phyloP scores from a whole-genome alignment of 1,140 invertebrate species.

The Aphaenogaster floridana region DNA sequence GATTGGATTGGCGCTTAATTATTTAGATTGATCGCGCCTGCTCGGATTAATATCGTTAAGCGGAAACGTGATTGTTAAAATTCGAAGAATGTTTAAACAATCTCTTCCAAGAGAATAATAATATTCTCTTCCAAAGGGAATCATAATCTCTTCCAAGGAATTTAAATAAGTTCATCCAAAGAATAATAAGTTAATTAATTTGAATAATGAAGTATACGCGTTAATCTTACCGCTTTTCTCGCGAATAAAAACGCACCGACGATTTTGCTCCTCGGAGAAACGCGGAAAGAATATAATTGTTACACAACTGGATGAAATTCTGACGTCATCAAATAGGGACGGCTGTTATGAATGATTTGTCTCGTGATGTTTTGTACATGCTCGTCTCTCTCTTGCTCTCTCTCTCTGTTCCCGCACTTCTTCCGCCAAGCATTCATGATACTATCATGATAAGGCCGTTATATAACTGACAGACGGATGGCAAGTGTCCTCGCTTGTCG shows the following conservation, averaged over 20 bases:
- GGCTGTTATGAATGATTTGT: not conserved
- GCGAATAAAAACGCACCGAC: not conserved
- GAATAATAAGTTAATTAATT: too few relatives aligned
- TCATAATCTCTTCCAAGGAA: too few relatives aligned
- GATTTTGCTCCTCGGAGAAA: not conserved
- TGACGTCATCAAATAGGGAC: not conserved
- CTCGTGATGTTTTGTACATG: not conserved
- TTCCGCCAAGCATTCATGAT: slow-evolving; percentile 26
- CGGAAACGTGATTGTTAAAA: not conserved
- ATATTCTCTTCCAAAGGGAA: too few relatives aligned
- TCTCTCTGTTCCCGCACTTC: not conserved
- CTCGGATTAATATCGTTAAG: not conserved
- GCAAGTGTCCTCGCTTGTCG: slow-evolving; percentile 18
- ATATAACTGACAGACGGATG: slow-evolving; percentile 39
- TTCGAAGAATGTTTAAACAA: not conserved
- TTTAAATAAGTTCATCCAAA: not conserved
- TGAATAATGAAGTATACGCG: not conserved
- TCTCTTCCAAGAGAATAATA: too few relatives aligned
- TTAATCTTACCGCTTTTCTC: not conserved
- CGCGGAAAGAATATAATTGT: not conserved
- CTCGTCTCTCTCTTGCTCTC: not conserved
- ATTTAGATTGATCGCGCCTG: not conserved
- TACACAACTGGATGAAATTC: not conserved
- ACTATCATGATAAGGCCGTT: slow-evolving; percentile 16
- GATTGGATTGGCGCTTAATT: not conserved